Evolutionary conservation across 2,888 invertebrate species (phyloP).

Genomic region (Exocentrus adspersus): DNA sequence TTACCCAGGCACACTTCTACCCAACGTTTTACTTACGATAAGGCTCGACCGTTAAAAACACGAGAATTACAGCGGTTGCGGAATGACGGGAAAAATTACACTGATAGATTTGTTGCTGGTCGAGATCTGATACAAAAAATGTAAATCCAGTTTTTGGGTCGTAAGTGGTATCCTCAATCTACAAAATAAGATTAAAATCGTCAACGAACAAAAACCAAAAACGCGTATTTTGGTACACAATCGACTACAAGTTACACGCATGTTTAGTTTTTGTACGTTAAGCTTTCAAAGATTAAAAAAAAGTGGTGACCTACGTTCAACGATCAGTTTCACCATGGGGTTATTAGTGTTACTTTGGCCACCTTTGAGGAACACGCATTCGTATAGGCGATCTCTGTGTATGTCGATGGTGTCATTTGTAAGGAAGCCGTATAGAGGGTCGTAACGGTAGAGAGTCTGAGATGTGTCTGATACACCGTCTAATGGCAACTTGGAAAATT

Average conservation of each 20-base stretch:
- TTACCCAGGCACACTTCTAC: conserved; percentile 35
- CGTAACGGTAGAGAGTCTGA: conserved; percentile 37
- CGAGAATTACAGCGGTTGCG: not conserved
- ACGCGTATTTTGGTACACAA: not conserved
- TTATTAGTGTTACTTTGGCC: not conserved
- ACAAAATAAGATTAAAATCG: conserved; percentile 47
- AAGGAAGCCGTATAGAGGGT: conserved; percentile 41
- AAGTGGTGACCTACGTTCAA: conserved; percentile 38
- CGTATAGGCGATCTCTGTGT: not conserved
- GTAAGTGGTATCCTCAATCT: conserved; percentile 55
- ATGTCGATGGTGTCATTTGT: conserved; percentile 40
- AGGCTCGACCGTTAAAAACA: conserved; percentile 13
- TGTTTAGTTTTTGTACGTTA: conserved; percentile 3
- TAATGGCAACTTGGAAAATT: conserved; percentile 32
- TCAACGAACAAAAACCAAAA: conserved; percentile 17
- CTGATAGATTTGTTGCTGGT: conserved; percentile 50
- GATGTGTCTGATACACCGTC: conserved; percentile 28
- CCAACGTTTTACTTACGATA: conserved; percentile 31
- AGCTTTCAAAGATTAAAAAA: not conserved
- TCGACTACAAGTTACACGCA: not conserved
- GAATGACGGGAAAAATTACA: conserved; percentile 51
- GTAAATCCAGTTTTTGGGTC: conserved; percentile 65
- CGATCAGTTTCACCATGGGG: conserved; percentile 5
- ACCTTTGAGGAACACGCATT: conserved; percentile 11
- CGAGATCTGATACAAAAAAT: conserved; percentile 55